phyloP scores from a whole-genome alignment of 2,888 invertebrate genomes.

The Quadroppia sp. region DNA sequence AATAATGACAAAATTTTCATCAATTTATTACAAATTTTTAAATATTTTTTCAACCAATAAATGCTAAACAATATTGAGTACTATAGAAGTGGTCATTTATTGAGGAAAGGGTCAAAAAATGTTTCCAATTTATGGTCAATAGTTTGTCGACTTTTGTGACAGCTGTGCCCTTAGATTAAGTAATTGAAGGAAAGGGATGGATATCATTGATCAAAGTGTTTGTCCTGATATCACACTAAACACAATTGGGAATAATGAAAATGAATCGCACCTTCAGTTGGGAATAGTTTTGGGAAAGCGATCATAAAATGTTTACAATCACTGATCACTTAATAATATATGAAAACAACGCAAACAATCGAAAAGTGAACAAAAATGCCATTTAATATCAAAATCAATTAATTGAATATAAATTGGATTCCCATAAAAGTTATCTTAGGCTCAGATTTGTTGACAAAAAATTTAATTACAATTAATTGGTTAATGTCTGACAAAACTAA shows the following conservation, averaged over 20 bases:
- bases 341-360: not conserved
- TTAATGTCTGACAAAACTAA: too few relatives aligned
- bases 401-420: constrained; percentile 1
- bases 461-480: too few relatives aligned
- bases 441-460: not conserved
- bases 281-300: constrained; percentile 22
- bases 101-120: not conserved
- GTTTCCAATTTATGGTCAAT: not conserved
- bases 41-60: too few relatives aligned
- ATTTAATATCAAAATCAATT: not conserved
- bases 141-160: not conserved
- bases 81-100: too few relatives aligned
- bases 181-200: constrained; percentile 3
- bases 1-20: not conserved
- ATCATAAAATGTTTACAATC: constrained; percentile 34
- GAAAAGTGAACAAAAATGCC: not conserved
- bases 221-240: not conserved
- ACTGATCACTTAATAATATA: constrained; percentile 32
- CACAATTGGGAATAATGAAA: constrained; percentile 28
- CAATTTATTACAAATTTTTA: not conserved
- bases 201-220: constrained; percentile 30
- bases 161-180: constrained; percentile 21
- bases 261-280: constrained; percentile 31
- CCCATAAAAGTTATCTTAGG: not conserved
- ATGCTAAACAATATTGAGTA: too few relatives aligned